Evolutionary conservation across 2,888 invertebrate genomes (phyloP).

Genomic region (Peribatodes rhomboidaria): DNA sequence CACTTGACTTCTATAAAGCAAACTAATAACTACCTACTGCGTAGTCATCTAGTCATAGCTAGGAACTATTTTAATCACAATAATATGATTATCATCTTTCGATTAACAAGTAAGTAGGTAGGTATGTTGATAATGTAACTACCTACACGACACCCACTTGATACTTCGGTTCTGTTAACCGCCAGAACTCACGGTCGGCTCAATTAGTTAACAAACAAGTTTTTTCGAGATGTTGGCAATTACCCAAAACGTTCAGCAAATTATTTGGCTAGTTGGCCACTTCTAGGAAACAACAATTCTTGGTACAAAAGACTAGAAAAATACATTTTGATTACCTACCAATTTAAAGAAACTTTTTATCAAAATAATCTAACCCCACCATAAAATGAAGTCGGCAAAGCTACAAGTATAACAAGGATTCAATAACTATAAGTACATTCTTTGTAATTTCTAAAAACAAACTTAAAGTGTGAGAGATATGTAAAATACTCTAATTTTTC

Average conservation of each 20-base stretch:
- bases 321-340: not conserved
- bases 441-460: too few relatives aligned
- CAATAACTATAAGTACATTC: too few relatives aligned
- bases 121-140: not conserved
- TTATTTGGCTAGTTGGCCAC: not conserved
- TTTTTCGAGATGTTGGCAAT: constrained; percentile 25
- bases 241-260: constrained; percentile 7
- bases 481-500: not conserved
- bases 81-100: constrained; percentile 17
- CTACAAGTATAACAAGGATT: too few relatives aligned
- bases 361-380: too few relatives aligned
- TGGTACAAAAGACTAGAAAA: not conserved
- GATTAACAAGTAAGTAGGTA: constrained; percentile 13
- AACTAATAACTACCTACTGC: not conserved
- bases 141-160: not conserved
- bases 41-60: constrained; percentile 10
- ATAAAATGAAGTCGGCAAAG: not conserved
- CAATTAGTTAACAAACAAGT: constrained; percentile 23
- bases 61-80: constrained; percentile 12
- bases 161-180: constrained; percentile 2
- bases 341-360: too few relatives aligned
- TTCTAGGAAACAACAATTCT: not conserved
- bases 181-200: not conserved
- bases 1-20: not conserved
- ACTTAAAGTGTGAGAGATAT: not conserved